Conservation (phyloP, 2,113 vertebrate genomes). For the Heterocephalus glaber region DNA sequence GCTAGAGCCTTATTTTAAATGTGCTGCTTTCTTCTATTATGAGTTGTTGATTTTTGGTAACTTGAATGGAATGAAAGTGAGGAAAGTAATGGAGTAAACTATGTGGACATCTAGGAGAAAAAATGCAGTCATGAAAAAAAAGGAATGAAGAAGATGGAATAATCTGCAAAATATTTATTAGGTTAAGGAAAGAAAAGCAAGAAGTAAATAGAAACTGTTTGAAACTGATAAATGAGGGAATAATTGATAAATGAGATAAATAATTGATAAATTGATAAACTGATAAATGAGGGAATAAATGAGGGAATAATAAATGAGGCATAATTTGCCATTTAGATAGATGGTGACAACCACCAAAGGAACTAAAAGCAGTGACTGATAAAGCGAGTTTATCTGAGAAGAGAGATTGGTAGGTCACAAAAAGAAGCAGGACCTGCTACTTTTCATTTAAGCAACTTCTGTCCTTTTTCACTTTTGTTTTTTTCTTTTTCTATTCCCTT, state of each 20-base stretch:
- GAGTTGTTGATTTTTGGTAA: background rate
- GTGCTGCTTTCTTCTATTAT: background rate
- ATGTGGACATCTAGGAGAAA: background rate
- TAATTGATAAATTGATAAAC: too few species aligned
- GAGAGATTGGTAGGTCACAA: background rate
- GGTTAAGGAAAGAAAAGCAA: background rate
- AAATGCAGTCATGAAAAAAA: background rate
- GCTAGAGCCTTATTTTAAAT: background rate
- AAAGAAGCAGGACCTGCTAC: background rate
- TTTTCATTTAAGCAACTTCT: constrained; percentile 1
- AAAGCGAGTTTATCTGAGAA: constrained; percentile 12
- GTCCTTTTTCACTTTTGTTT: background rate
- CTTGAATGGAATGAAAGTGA: background rate
- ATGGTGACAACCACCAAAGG: background rate
- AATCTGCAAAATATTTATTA: background rate
- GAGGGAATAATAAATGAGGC: background rate
- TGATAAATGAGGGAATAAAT: constrained; percentile 25
- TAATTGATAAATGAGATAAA: too few species aligned
- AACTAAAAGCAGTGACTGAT: background rate
- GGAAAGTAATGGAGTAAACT: background rate
- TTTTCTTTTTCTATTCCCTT: background rate
- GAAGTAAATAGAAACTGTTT: background rate
- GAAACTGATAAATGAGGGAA: constrained; percentile 21
- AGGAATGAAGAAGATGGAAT: background rate
- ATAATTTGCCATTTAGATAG: background rate